These are phyloP conservation scores for Leptopilina clavipes DNA, from an alignment of 1,140 invertebrate species.

Conservation along the genomic window DNA sequence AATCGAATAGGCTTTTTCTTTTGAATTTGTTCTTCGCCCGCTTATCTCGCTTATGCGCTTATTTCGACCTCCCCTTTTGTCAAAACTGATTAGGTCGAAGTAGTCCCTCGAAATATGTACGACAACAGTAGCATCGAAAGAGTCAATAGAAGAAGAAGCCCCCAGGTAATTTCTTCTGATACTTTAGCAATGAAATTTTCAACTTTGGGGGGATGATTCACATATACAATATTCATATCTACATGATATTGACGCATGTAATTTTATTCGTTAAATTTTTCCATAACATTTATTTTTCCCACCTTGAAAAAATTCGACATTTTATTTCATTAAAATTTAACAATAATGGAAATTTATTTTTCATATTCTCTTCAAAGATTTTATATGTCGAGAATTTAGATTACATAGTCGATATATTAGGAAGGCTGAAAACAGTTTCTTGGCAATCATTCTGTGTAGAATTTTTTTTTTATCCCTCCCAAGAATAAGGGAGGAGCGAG, in stretches of 20 bases:
- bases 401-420: neutral
- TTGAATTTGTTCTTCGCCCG: slow-evolving; percentile 46
- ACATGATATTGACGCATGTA: neutral
- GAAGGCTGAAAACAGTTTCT: neutral
- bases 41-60: slow-evolving; percentile 52
- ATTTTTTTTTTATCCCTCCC: slow-evolving; percentile 10
- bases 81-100: slow-evolving; percentile 57
- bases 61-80: slow-evolving; percentile 41
- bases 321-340: no score
- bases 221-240: neutral
- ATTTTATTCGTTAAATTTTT: neutral
- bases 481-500: neutral
- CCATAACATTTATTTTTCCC: no score
- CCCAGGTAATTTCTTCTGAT: slow-evolving; percentile 50
- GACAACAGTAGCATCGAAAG: slow-evolving; percentile 42
- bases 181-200: neutral
- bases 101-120: slow-evolving; percentile 42
- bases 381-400: neutral
- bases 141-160: slow-evolving; percentile 51
- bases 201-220: neutral
- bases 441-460: no score
- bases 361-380: no score
- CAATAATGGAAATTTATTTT: no score
- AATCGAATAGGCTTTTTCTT: slow-evolving; percentile 31
- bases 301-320: no score